Conservation (phyloP, 2,888 invertebrate genomes). For the Galeopsomyia nigrocyanea region DNA sequence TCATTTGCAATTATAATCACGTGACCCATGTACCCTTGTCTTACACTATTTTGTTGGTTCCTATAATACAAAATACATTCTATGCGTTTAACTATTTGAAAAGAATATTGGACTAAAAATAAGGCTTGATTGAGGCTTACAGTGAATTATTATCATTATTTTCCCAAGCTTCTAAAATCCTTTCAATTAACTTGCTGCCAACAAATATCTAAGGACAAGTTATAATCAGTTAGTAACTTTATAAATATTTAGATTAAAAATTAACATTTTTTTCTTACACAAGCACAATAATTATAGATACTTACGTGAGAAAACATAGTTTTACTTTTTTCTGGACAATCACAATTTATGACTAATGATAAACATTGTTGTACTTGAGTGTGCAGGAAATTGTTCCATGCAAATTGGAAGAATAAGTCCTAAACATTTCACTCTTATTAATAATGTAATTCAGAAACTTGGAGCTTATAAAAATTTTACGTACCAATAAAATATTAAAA, state of each 20-base stretch:
- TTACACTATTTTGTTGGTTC: conserved; percentile 71
- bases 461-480: conserved; percentile 49
- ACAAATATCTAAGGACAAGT: conserved; percentile 75
- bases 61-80: conserved; percentile 60
- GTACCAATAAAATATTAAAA: conserved; percentile 72
- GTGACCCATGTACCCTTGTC: conserved; percentile 79
- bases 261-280: background rate
- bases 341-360: conserved; percentile 75
- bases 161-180: conserved; percentile 86
- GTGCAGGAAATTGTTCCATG: conserved; percentile 97
- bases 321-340: conserved; percentile 62
- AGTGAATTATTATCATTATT: conserved; percentile 75
- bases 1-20: conserved; percentile 75
- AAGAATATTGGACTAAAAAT: background rate
- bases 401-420: conserved; percentile 90
- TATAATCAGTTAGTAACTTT: conserved; percentile 39
- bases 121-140: conserved; percentile 24
- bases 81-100: background rate
- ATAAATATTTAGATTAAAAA: conserved; percentile 6
- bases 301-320: conserved; percentile 73
- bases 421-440: conserved; percentile 68
- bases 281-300: conserved; percentile 23
- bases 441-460: conserved; percentile 8
- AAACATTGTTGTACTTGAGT: conserved; percentile 88
- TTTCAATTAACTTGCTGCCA: conserved; percentile 84